Percentiles rank a stretch among this genome's conserved stretches.
phyloP scores from a whole-genome alignment of 2,113 vertebrate species.

The Recurvirostra avosetta region DNA sequence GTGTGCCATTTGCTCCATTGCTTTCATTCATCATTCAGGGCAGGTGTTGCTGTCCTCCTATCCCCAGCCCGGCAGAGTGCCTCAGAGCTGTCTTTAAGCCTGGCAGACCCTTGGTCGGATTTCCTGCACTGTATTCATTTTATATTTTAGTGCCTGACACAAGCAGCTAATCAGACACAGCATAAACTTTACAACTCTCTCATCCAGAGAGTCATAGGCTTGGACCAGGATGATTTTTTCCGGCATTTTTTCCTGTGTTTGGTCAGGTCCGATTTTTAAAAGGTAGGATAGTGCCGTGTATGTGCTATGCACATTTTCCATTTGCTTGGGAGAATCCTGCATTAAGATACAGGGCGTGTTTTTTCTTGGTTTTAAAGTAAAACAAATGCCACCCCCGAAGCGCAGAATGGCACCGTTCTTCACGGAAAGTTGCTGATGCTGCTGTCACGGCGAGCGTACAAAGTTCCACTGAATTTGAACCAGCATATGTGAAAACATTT shows the following conservation, averaged over 20 bases:
- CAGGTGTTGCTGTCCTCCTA: neutral
- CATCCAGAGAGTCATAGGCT: neutral
- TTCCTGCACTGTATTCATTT: neutral
- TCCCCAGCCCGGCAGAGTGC: neutral
- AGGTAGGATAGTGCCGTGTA: neutral
- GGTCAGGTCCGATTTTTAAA: neutral
- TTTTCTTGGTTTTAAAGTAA: neutral
- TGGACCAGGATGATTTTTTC: neutral
- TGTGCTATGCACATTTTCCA: neutral
- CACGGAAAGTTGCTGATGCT: neutral
- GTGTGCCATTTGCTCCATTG: neutral
- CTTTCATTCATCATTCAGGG: neutral
- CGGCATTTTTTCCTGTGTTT: neutral
- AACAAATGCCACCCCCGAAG: neutral
- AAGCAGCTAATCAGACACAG: neutral
- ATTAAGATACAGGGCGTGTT: neutral
- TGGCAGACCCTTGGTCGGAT: neutral
- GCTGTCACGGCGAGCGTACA: accelerated
- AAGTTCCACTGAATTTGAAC: neutral
- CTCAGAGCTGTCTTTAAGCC: neutral
- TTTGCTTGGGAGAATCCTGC: neutral
- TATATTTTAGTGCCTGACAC: neutral
- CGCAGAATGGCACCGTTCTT: neutral
- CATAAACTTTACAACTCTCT: neutral
- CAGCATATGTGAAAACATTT: neutral